Evolutionary conservation across 1,140 invertebrate genomes (phyloP), one percentile per base, ranked within the genome.

Genomic region (Rhyacophila brunnea): DNA sequence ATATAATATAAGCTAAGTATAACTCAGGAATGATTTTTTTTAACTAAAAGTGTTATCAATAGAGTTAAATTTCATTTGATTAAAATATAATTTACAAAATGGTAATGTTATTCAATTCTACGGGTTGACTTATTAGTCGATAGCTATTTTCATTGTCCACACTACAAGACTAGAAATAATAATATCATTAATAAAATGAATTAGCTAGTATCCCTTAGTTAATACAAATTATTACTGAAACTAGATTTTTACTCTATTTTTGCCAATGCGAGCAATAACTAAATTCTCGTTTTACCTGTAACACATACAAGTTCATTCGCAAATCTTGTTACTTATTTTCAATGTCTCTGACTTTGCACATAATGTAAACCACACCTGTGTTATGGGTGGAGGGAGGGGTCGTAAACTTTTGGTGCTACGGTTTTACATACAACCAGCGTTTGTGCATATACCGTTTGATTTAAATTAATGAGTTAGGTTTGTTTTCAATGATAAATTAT

Each of bases 241-340:
- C 9, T 9, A 28, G 23, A 5, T 5, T 5, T 28, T 28, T 3
- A 28, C 23, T 36, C 3, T 42, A 18, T 4, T 18, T 53, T 36
- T 47, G 17, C 13, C 40, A 17, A 13, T 28, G 6, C 19, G n/a
- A 23, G 15, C 2, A 35, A n/a, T 38, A 17, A 36, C n/a, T 36
- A 20, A 13, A 45, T 46, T 43, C 13, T 19, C 9, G 7, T 46
- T 18, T 19, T 18, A 46, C 4, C 17, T 18, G 10, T 11, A 46
- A 15, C 52, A 19, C 13, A 36, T 18, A 48, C 47, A 57, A 45
- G 47, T 57, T 57, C 45, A 17, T 57, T 46, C 47, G 45, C 47
- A 46, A 46, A 57, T 46, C 54, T 57, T 57, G 54, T 57, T 57
- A 57, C 54, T 57, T 57, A 57, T 57, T 57, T 57, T 57, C 54